Base-by-base conservation (phyloP, 2,113 vertebrate genomes). In the Ibidorhyncha struthersii region DNA sequence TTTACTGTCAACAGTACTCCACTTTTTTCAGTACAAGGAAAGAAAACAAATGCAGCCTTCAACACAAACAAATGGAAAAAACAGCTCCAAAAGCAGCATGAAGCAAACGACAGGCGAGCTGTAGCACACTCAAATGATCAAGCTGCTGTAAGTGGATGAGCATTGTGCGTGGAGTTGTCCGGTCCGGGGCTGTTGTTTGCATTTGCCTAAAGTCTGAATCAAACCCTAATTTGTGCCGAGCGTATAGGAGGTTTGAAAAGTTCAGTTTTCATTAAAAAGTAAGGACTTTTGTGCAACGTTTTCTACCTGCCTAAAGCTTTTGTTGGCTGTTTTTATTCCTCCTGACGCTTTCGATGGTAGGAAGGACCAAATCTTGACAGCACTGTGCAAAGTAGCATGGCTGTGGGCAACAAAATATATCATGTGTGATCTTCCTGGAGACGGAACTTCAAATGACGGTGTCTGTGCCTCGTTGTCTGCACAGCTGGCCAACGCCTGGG, bases 11-110 rank as follows among this genome's bases (percentile, higher is more conserved):
- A 97, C 95, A 96, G 95, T 96, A 94, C 92, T 97, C 96, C 95
- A 96, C 92, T 96, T 97, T 94, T 98, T 97, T 97, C 93, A 95
- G 86, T 89, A 95, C 94, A 96, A 92, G 90, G 92, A 97, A 97
- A 97, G 96, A 98, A 97, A 97, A 97, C 96, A 97, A 97, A 96
- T 96, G 92, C 94, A 96, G 96, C 96, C 93, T 97, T 96, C 94
- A 97, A 97, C 94, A 97, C 95, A 97, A 97, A 97, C 96, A 97
- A 97, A 95, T 93, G 93, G 95, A 95, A 94, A 96, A 94, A 97
- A 92, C 89, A 90, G 89, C 96, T 98, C 95, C 94, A 93, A 97
- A 96, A 94, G 86, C 90, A 95, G 95, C 90, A 29, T 92, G 94
- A 97, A 97, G 85, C 62, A 10, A 96, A 85, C 93, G 89, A 93